These are phyloP conservation scores for Neolamprologus kungweensis DNA, from an alignment of 2,113 vertebrate species.

Conservation along the genomic window DNA sequence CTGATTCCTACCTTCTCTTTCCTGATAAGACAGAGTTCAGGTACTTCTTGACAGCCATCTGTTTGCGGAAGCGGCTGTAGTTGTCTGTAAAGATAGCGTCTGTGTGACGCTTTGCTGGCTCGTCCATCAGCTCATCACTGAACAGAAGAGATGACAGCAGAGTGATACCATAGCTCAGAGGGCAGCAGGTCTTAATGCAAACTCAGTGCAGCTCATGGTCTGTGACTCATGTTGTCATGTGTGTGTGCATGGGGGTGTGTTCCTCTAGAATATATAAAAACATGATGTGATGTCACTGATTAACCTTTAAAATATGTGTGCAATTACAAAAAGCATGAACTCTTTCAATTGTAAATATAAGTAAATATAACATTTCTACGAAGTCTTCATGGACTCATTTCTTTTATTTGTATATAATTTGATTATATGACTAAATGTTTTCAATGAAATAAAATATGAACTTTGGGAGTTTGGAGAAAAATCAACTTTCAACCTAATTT, in stretches of 20 bases:
- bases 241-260: not conserved
- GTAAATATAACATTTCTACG: not conserved
- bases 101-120: conserved; percentile 89
- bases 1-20: conserved; percentile 81
- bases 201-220: not conserved
- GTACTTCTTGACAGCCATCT: conserved; percentile 97
- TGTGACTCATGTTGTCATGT: not conserved
- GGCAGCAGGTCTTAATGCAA: not conserved
- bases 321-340: conserved; percentile 21
- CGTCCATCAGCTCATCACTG: conserved; percentile 76
- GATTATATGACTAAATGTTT: not conserved
- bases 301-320: conserved; percentile 55
- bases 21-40: conserved; percentile 87
- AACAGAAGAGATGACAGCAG: not conserved
- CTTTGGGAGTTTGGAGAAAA: not conserved
- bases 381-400: not conserved
- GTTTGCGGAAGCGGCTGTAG: conserved; percentile 92
- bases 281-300: conserved; percentile 14
- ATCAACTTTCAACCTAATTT: not conserved
- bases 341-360: conserved; percentile 23
- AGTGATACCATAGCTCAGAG: not conserved
- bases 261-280: not conserved
- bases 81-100: conserved; percentile 96
- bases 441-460: not conserved
- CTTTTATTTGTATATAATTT: not conserved